Evolutionary conservation across 2,888 invertebrate species (phyloP), one percentile per base, ranked within the genome.

Genomic region (Lampropteryx suffumata): DNA sequence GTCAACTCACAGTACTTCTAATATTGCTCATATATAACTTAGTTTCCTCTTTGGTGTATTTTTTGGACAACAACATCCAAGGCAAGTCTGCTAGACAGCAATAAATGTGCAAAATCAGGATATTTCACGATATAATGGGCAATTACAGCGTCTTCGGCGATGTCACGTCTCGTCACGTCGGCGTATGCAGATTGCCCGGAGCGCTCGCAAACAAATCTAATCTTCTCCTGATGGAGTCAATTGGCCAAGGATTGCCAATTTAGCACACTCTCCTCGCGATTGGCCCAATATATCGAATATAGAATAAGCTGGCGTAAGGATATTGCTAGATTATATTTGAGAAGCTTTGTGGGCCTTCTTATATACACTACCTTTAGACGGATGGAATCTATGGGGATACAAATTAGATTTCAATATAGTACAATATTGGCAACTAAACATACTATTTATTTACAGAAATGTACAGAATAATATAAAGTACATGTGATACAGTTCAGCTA

Each of bases 141-240:
- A 27, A 46, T 42, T 35, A 50, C 41, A 34, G 12, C 9, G 44
- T 7, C 3, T 1, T 12, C 26, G 34, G 2, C 26, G 37, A 11
- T 14, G 42, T 42, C 46, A 46, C 46, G 46, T 37, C n/a, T 33
- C 50, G 33, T 33, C 43, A 49, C 42, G 26, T 37, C 37, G 33
- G 33, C 51, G 39, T 14, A 53, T 49, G 52, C 48, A 48, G 40
- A 49, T 34, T 53, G 48, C 48, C 48, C 14, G 33, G 29, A 47
- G 55, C 55, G 40, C 32, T 50, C 61, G 53, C 60, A 56, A 68
- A 68, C 63, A 72, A 79, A 79, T 78, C 68, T 66, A 74, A 76
- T 58, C 42, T 50, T 41, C 50, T 50, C 56, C 51, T 55, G 57
- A 57, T 55, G 56, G 57, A 36, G 57, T 53, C 69, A 71, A 73